Evolutionary conservation across 2,888 invertebrate species (phyloP).

Genomic region (Gryllus longicercus): DNA sequence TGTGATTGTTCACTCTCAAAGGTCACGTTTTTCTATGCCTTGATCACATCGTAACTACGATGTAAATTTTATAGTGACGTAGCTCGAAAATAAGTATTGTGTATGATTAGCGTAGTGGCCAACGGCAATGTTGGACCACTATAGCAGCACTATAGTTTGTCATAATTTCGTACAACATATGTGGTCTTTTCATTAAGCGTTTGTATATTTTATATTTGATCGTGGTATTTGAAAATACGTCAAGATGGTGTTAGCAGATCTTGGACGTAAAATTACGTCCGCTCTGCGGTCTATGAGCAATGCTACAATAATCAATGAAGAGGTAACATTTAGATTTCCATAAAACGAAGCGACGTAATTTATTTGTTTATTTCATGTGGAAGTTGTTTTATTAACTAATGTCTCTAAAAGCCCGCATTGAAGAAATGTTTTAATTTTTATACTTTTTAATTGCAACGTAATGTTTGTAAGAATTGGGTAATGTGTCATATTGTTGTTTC

Average conservation of each 20-base stretch:
- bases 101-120: background rate
- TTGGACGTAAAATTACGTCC: conserved; percentile 98
- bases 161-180: conserved; percentile 18
- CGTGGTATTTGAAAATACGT: background rate
- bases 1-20: no score
- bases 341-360: no score
- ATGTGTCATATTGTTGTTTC: no score
- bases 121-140: conserved; percentile 7
- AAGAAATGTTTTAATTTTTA: conserved; percentile 21
- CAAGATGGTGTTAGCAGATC: conserved; percentile 97
- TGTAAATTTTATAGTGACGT: no score
- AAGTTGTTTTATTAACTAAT: conserved; percentile 21
- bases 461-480: no score
- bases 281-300: conserved; percentile 96
- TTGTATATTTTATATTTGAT: conserved; percentile 24
- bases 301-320: conserved; percentile 97
- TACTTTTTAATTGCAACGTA: no score
- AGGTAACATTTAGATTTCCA: conserved; percentile 57
- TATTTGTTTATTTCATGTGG: no score
- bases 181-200: conserved; percentile 12
- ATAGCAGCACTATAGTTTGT: conserved; percentile 18
- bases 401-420: background rate
- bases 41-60: no score
- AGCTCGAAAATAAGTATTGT: background rate
- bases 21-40: no score